These are phyloP conservation scores for Microcebus ravelobensis DNA, from an alignment of 2,113 vertebrate species.

Conservation along the genomic window DNA sequence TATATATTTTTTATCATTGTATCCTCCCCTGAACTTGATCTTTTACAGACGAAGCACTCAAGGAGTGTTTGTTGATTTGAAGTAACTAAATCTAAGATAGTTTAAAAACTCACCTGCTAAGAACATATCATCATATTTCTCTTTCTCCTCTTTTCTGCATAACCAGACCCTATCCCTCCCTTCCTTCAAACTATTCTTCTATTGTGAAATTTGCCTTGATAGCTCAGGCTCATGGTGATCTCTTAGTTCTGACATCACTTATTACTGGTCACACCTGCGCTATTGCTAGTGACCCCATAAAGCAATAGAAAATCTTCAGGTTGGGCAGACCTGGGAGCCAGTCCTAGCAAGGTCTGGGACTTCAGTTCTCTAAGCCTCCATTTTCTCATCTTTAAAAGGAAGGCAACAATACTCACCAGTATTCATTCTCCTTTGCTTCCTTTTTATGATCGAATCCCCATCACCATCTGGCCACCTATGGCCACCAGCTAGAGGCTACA, in stretches of 20 bases:
- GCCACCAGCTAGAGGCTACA: neutral
- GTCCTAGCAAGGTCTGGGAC: neutral
- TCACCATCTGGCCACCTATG: neutral
- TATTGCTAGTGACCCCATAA: neutral
- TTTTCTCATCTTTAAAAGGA: neutral
- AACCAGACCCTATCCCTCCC: neutral
- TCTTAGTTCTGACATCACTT: neutral
- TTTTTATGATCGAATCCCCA: neutral
- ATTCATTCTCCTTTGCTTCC: neutral
- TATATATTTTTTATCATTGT: neutral
- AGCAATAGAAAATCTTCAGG: neutral
- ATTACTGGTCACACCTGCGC: neutral
- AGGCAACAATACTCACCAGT: neutral
- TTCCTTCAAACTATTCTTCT: neutral
- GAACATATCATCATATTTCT: neutral
- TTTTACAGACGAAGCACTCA: neutral
- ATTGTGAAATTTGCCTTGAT: neutral
- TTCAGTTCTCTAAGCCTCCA: neutral
- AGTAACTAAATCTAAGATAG: neutral
- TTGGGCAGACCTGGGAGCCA: neutral
- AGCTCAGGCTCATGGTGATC: neutral
- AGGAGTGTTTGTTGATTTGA: neutral
- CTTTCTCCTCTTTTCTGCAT: neutral
- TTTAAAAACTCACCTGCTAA: neutral
- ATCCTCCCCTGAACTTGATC: neutral